Evolutionary conservation across 2,113 vertebrate species (phyloP).

Genomic region (Brachionichthys hirsutus): DNA sequence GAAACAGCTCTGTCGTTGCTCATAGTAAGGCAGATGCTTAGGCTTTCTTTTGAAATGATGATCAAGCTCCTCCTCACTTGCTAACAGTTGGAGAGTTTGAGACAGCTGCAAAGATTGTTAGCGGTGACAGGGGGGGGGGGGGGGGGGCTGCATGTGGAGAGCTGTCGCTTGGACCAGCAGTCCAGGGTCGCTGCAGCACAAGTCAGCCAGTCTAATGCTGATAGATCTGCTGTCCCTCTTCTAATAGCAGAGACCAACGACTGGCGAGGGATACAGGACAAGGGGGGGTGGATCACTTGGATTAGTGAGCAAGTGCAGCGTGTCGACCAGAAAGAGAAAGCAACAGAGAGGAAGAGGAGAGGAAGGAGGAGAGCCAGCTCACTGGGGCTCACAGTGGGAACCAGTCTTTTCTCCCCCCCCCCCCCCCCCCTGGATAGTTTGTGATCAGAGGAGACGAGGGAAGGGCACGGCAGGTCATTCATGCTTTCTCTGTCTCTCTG

Average conservation of each 20-base stretch:
- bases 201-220: slow-evolving; percentile 84
- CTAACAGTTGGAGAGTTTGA: slow-evolving; percentile 74
- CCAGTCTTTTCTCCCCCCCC: background rate
- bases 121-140: background rate
- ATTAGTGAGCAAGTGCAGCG: slow-evolving; percentile 62
- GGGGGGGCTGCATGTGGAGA: slow-evolving; percentile 58
- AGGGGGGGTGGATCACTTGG: slow-evolving; percentile 68
- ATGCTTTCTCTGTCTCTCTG: slow-evolving; percentile 83
- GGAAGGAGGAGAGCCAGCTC: slow-evolving; percentile 6
- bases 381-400: slow-evolving; percentile 50
- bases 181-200: slow-evolving; percentile 74
- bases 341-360: slow-evolving; percentile 30
- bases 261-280: slow-evolving; percentile 35
- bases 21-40: slow-evolving; percentile 72
- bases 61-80: slow-evolving; percentile 73
- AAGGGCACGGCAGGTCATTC: slow-evolving; percentile 80
- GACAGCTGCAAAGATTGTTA: slow-evolving; percentile 7
- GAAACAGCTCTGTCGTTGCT: slow-evolving; percentile 71
- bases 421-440: slow-evolving; percentile 39
- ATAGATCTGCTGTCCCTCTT: slow-evolving; percentile 64
- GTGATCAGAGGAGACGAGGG: slow-evolving; percentile 73
- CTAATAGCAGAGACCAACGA: slow-evolving; percentile 40
- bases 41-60: slow-evolving; percentile 78
- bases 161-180: slow-evolving; percentile 81
- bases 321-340: slow-evolving; percentile 49